Evolutionary conservation across 2,888 invertebrate species (phyloP).

Genomic region (Philopedon plagiatum): DNA sequence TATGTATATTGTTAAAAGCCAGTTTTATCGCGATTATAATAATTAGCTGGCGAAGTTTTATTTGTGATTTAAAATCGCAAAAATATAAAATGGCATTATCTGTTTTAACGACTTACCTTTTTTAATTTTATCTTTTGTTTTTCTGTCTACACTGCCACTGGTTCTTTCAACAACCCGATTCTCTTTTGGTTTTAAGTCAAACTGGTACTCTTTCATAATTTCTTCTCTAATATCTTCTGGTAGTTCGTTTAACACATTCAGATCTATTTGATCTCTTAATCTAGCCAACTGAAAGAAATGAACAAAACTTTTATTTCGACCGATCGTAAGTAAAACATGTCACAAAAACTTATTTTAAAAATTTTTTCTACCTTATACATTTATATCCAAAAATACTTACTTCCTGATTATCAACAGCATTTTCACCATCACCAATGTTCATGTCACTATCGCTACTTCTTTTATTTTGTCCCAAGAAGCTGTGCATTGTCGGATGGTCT

Average conservation of each 20-base stretch:
- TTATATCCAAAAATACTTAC: slow-evolving; percentile 20
- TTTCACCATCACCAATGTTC: neutral
- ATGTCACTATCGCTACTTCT: neutral
- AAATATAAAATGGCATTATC: neutral
- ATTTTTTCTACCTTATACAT: too few species aligned
- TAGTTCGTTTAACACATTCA: slow-evolving; percentile 73
- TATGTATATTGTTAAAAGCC: too few species aligned
- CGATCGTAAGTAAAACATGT: too few species aligned
- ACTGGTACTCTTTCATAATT: slow-evolving; percentile 71
- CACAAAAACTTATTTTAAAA: too few species aligned
- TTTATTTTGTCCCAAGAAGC: slow-evolving; percentile 10
- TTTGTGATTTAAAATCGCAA: neutral
- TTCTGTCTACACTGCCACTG: neutral
- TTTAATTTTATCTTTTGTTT: neutral
- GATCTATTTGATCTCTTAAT: slow-evolving; percentile 69
- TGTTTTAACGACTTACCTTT: neutral
- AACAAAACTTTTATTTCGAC: too few species aligned
- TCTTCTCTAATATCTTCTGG: slow-evolving; percentile 76
- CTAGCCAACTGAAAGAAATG: slow-evolving; percentile 17
- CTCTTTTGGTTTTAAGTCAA: slow-evolving; percentile 43
- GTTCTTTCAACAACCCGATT: neutral
- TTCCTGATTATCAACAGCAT: neutral
- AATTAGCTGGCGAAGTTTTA: too few species aligned
- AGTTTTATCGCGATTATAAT: too few species aligned
- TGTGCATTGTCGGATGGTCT: slow-evolving; percentile 9